These are phyloP conservation scores for Epinotia nisella DNA, from an alignment of 2,888 invertebrate genomes.

Conservation along the genomic window DNA sequence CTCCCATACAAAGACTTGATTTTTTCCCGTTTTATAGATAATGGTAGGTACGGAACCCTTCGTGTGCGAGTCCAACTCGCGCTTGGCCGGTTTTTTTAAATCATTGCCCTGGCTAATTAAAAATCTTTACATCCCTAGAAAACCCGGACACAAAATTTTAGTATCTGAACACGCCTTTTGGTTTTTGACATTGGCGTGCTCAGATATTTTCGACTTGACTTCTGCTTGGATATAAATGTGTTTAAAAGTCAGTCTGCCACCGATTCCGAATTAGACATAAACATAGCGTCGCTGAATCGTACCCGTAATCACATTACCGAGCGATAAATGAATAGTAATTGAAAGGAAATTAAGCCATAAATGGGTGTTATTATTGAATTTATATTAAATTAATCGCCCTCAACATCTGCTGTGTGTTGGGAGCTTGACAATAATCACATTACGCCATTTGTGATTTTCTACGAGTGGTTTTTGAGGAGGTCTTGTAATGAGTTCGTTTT, in stretches of 20 bases:
- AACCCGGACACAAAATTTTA: no score
- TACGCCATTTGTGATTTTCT: constrained; percentile 53
- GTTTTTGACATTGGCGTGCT: no score
- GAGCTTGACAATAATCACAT: constrained; percentile 54
- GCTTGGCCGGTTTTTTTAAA: no score
- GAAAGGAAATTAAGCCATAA: constrained; percentile 84
- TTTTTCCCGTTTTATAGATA: no score
- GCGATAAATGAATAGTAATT: constrained; percentile 83
- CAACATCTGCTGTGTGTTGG: constrained; percentile 75
- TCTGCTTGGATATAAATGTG: not conserved
- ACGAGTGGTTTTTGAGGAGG: constrained; percentile 38
- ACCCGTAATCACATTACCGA: constrained; percentile 74
- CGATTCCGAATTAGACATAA: constrained; percentile 18
- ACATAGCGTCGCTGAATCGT: constrained; percentile 31
- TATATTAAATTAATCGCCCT: constrained; percentile 83
- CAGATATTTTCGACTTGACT: not conserved
- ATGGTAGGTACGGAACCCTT: no score
- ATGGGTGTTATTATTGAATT: constrained; percentile 84
- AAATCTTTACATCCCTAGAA: no score
- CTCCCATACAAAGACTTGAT: no score
- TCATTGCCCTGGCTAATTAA: no score
- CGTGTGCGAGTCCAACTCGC: no score
- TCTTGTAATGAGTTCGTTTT: constrained; percentile 33
- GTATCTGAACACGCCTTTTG: no score
- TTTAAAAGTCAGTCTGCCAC: constrained; percentile 1